Conservation (phyloP, 2,888 invertebrate species). For the Lordiphosa fenestrarum region DNA sequence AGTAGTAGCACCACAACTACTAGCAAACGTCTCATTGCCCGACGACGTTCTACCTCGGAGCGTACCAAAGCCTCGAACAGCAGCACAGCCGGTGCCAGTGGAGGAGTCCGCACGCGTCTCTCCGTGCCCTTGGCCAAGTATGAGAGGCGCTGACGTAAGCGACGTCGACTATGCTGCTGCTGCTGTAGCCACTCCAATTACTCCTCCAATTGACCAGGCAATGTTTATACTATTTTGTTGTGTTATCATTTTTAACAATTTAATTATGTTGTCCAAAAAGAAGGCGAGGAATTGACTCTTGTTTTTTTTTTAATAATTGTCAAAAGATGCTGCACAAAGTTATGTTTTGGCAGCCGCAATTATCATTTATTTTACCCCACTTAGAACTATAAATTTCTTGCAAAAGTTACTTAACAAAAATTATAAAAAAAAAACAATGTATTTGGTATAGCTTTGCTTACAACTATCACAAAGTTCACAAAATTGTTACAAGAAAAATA, state of each 20-base stretch:
- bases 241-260: conserved; percentile 9
- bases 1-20: conserved; percentile 35
- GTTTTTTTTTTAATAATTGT: conserved; percentile 9
- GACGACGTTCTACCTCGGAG: conserved; percentile 80
- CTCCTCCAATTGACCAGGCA: conserved; percentile 22
- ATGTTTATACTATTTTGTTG: conserved; percentile 4
- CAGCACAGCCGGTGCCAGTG: conserved; percentile 23
- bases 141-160: conserved; percentile 76
- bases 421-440: conserved; percentile 21
- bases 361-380: conserved; percentile 15
- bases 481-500: conserved; percentile 18
- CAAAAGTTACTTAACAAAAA: conserved; percentile 50
- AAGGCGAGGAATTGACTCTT: conserved; percentile 9
- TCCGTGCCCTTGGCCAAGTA: conserved; percentile 81
- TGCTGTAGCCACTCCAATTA: conserved; percentile 24
- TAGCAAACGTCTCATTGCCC: conserved; percentile 70
- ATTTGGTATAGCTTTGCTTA: conserved; percentile 24
- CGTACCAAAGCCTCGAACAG: conserved; percentile 32
- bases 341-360: not conserved
- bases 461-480: conserved; percentile 5
- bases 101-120: conserved; percentile 80
- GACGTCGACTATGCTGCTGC: conserved; percentile 53
- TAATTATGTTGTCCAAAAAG: conserved; percentile 1
- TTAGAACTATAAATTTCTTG: conserved; percentile 8
- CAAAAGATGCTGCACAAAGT: not conserved